These are phyloP conservation scores for Montifringilla adamsi DNA, from an alignment of 2,113 vertebrate genomes.

Conservation along the genomic window DNA sequence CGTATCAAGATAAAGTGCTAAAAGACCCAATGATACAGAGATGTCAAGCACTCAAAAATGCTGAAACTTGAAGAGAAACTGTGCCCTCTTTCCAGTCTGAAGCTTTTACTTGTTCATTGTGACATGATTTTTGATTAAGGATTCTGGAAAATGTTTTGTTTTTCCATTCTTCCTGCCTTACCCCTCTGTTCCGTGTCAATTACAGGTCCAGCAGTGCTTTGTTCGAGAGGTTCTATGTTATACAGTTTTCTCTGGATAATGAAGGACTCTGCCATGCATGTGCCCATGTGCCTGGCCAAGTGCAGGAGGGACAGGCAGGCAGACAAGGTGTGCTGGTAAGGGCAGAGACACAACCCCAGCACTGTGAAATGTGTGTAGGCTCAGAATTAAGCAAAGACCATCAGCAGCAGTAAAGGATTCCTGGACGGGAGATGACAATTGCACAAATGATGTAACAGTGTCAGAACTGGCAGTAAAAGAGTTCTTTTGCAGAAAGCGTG, in stretches of 20 bases:
- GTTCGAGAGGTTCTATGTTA: not conserved
- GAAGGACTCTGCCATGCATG: not conserved
- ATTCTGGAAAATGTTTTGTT: not conserved
- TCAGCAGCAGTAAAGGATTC: not conserved
- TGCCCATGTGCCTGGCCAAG: too few relatives aligned
- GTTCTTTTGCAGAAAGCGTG: not conserved
- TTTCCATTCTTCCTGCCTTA: not conserved
- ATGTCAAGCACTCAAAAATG: not conserved
- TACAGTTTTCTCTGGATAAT: not conserved
- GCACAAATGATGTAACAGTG: not conserved
- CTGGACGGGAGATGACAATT: not conserved
- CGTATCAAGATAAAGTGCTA: not conserved
- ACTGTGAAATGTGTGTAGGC: fast-evolving
- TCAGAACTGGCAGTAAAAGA: not conserved
- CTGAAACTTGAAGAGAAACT: not conserved
- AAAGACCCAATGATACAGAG: not conserved
- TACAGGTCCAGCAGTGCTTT: not conserved
- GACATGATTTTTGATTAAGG: not conserved
- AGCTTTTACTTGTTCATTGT: not conserved
- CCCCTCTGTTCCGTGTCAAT: fast-evolving
- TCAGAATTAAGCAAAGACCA: not conserved
- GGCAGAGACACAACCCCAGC: not conserved
- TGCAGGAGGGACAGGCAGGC: not conserved
- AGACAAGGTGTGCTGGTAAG: not conserved
- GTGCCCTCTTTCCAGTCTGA: not conserved